Percentiles rank a stretch among this genome's conserved stretches.
Conservation (phyloP, 2,888 invertebrate species). For the Stenotaenia linearis region DNA sequence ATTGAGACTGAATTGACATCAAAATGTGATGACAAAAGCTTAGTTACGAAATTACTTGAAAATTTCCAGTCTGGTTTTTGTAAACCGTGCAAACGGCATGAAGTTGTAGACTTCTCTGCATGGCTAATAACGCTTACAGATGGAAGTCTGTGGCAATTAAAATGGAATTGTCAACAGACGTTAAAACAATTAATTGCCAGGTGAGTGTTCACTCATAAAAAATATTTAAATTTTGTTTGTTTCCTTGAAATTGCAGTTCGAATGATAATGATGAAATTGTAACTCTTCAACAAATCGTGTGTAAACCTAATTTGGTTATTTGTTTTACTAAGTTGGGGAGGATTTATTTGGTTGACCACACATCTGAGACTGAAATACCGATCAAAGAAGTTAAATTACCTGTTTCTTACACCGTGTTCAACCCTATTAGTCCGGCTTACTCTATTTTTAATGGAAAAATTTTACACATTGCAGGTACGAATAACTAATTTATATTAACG, state of each 20-base stretch:
- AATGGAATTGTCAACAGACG: neutral
- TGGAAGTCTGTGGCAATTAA: neutral
- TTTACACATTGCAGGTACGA: neutral
- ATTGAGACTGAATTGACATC: neutral
- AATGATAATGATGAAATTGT: neutral
- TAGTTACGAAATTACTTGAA: neutral
- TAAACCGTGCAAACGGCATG: neutral
- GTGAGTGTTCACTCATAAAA: too few species aligned
- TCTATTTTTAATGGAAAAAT: neutral
- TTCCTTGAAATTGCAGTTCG: neutral
- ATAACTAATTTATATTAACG: neutral
- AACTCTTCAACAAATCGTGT: neutral
- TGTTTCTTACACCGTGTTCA: neutral
- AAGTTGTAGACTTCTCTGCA: neutral
- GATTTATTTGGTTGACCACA: neutral
- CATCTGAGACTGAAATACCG: neutral
- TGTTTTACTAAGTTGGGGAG: neutral
- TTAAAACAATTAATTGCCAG: neutral
- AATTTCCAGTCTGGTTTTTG: neutral
- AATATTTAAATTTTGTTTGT: too few species aligned
- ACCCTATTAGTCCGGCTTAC: neutral
- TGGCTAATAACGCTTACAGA: neutral
- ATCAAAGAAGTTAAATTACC: neutral
- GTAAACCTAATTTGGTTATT: neutral
- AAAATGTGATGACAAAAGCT: neutral